These are phyloP conservation scores for Antheraea yamamai DNA, from an alignment of 2,888 invertebrate genomes.

Conservation along the genomic window DNA sequence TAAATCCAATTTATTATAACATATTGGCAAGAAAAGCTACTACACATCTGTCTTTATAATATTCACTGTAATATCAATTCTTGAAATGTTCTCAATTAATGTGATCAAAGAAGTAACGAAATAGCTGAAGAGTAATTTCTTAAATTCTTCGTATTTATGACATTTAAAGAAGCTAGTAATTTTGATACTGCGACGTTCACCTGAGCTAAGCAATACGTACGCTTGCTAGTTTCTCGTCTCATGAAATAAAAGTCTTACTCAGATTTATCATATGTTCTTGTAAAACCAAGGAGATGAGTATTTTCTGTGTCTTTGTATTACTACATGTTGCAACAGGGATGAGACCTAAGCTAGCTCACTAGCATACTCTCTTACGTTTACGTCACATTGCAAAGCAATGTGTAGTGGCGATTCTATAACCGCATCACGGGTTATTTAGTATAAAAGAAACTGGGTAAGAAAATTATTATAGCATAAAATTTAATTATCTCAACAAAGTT, in stretches of 20 bases:
- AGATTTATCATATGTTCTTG: too few relatives aligned
- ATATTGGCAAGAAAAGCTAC: background rate
- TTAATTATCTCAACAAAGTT: background rate
- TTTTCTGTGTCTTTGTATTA: too few relatives aligned
- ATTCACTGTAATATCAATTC: background rate
- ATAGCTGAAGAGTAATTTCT: background rate
- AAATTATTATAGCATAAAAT: background rate
- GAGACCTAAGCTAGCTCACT: too few relatives aligned
- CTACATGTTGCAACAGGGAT: too few relatives aligned
- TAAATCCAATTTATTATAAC: background rate
- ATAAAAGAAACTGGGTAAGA: background rate
- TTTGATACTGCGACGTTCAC: background rate
- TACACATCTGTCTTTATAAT: background rate
- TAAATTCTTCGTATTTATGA: too few relatives aligned
- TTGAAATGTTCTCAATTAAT: too few relatives aligned
- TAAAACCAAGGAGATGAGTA: too few relatives aligned
- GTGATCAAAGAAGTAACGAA: background rate
- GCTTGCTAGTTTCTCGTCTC: too few relatives aligned
- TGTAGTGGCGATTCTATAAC: background rate
- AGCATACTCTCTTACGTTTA: too few relatives aligned
- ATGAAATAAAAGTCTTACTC: too few relatives aligned
- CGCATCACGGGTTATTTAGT: conserved; percentile 22
- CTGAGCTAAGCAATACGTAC: too few relatives aligned
- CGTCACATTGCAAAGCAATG: background rate
- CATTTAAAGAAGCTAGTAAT: background rate